phyloP scores from a whole-genome alignment of 2,888 invertebrate species.

The Tethea ocularis region DNA sequence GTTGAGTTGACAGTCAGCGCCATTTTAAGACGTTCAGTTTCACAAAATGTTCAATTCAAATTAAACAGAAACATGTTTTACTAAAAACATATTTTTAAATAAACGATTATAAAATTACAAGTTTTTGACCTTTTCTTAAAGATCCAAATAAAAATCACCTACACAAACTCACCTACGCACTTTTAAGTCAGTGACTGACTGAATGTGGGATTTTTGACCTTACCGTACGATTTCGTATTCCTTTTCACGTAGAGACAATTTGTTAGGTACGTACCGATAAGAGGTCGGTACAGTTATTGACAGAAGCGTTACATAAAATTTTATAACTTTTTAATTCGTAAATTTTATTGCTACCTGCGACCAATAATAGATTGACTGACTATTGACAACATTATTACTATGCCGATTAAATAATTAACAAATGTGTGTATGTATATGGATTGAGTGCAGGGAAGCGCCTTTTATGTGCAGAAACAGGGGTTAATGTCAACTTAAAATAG shows the following conservation, averaged over 20 bases:
- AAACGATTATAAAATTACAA: not conserved
- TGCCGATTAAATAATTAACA: too few species aligned
- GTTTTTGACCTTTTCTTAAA: not conserved
- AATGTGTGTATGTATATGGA: too few species aligned
- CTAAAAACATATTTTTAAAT: too few species aligned
- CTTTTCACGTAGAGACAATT: slow-evolving; percentile 20
- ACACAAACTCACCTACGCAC: slow-evolving; percentile 37
- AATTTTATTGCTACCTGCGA: not conserved
- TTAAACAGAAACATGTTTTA: too few species aligned
- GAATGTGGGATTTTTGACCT: slow-evolving; percentile 39
- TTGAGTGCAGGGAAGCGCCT: too few species aligned
- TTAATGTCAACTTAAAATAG: too few species aligned
- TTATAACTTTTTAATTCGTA: not conserved
- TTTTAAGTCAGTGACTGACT: slow-evolving; percentile 20
- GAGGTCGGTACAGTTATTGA: slow-evolving; percentile 21
- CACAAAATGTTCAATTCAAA: slow-evolving; percentile 20
- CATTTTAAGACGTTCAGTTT: slow-evolving; percentile 51
- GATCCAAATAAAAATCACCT: slow-evolving; percentile 27
- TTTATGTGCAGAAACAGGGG: too few species aligned
- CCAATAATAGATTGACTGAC: too few species aligned
- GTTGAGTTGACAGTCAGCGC: slow-evolving; percentile 30
- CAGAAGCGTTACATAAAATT: slow-evolving; percentile 14
- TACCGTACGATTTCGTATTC: slow-evolving; percentile 25
- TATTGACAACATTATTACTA: too few species aligned
- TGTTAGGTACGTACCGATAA: too few species aligned